Evolutionary conservation across 2,113 vertebrate species (phyloP).

Genomic region (Aleadryas rufinucha): DNA sequence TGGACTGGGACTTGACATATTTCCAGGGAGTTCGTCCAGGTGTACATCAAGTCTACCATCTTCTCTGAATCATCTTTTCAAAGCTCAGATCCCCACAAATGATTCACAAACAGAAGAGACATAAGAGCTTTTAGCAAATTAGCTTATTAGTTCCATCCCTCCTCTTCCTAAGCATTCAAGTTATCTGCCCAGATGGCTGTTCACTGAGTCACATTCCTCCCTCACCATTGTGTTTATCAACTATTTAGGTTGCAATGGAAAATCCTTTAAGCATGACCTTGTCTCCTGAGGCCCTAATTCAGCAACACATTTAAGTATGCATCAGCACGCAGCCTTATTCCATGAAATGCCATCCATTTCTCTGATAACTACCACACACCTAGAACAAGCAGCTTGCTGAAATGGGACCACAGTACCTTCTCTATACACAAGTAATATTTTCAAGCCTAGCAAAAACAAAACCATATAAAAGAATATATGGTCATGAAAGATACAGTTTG

Average conservation of each 20-base stretch:
- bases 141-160: background rate
- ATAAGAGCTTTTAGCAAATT: background rate
- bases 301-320: background rate
- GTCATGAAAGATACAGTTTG: background rate
- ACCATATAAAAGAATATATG: background rate
- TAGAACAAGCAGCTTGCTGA: background rate
- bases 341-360: background rate
- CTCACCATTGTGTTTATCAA: background rate
- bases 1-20: background rate
- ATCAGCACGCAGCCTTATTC: background rate
- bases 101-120: background rate
- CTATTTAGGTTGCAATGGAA: background rate
- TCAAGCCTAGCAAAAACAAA: background rate
- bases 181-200: background rate
- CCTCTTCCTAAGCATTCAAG: background rate
- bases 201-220: background rate
- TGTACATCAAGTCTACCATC: background rate
- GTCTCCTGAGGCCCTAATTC: slow-evolving; percentile 4
- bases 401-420: background rate
- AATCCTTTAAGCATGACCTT: slow-evolving; percentile 16
- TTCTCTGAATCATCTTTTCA: background rate
- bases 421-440: background rate
- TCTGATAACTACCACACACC: background rate
- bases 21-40: background rate
- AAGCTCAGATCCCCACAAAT: background rate